Percentiles rank a stretch among this genome's conserved stretches.
These are phyloP conservation scores for Eurystomus gularis DNA, from an alignment of 2,113 vertebrate species.

Conservation along the genomic window DNA sequence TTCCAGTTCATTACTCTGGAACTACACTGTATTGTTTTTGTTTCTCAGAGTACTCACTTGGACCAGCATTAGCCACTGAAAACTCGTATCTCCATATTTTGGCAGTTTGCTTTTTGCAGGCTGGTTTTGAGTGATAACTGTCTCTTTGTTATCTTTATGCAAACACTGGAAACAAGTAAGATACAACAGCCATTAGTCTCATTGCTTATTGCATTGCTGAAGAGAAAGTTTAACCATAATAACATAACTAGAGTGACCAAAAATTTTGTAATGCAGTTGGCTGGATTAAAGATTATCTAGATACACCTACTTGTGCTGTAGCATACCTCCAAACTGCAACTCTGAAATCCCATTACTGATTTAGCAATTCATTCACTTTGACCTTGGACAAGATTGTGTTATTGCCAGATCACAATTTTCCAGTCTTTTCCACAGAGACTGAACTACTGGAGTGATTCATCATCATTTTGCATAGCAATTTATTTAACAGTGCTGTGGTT, in stretches of 20 bases:
- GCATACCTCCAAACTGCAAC: not conserved
- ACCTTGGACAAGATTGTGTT: not conserved
- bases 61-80: not conserved
- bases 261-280: not conserved
- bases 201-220: not conserved
- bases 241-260: not conserved
- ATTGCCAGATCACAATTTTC: not conserved
- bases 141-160: not conserved
- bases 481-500: not conserved
- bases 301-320: not conserved
- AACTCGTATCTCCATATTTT: rapidly evolving
- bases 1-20: not conserved
- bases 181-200: not conserved
- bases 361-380: not conserved
- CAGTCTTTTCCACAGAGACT: not conserved
- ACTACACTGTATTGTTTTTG: not conserved
- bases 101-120: not conserved
- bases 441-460: not conserved
- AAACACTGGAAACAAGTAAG: not conserved
- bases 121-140: constrained; percentile 11
- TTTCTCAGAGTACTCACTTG: not conserved
- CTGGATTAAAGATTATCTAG: not conserved
- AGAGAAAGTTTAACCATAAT: not conserved
- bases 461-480: not conserved
- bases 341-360: not conserved